Evolutionary conservation across 2,888 invertebrate species (phyloP).

Genomic region (Anoplius nigerrimus): DNA sequence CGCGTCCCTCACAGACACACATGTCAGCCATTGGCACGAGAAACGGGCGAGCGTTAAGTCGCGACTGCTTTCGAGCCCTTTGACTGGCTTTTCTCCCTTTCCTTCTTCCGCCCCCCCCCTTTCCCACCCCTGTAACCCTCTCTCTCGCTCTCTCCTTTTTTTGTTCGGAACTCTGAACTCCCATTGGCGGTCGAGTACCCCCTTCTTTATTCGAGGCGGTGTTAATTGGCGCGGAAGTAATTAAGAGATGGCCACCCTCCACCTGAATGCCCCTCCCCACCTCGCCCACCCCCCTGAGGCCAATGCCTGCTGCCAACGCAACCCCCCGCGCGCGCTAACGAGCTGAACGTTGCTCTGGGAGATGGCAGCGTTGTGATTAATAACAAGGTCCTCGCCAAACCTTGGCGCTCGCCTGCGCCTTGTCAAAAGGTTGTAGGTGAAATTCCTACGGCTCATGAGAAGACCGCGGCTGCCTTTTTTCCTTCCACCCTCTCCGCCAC

Average conservation of each 20-base stretch:
- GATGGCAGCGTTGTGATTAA: conserved; percentile 72
- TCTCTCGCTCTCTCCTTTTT: conserved; percentile 1
- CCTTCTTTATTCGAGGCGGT: conserved; percentile 63
- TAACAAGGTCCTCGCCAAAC: conserved; percentile 70
- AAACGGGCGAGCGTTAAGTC: conserved; percentile 42
- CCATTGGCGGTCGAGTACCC: conserved; percentile 58
- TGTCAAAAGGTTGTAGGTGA: conserved; percentile 65
- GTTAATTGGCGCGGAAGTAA: conserved; percentile 73
- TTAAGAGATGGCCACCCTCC: conserved; percentile 68
- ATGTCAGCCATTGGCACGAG: background rate
- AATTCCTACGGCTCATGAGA: conserved; percentile 48
- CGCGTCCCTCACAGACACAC: background rate
- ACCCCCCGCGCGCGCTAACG: conserved; percentile 62
- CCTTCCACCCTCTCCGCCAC: no score
- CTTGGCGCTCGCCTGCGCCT: conserved; percentile 58
- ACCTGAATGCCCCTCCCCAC: conserved; percentile 37
- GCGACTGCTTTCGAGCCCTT: conserved; percentile 42
- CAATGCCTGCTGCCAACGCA: conserved; percentile 37
- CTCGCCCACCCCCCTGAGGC: conserved; percentile 32
- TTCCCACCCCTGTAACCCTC: background rate
- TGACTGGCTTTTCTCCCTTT: conserved; percentile 46
- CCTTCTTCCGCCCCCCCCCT: background rate
- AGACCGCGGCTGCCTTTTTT: no score
- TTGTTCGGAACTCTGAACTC: conserved; percentile 29
- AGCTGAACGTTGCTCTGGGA: conserved; percentile 66